Evolutionary conservation across 2,888 invertebrate species (phyloP), one percentile per base, ranked within the genome.

Genomic region (Onthophagus sagittarius): DNA sequence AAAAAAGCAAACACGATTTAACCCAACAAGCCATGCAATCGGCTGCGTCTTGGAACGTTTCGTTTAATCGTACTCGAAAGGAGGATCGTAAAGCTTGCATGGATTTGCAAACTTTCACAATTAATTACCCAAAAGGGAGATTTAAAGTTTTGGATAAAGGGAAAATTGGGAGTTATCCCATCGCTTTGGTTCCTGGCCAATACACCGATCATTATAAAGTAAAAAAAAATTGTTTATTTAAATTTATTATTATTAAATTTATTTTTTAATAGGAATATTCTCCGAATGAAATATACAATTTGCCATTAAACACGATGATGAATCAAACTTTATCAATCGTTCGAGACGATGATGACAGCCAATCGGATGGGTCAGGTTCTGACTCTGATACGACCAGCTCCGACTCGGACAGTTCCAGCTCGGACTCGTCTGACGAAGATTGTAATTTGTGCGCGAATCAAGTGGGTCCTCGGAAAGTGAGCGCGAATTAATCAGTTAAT

Each of bases 171-270:
- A 84, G 90, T 84, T 99, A 98, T 88, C 99, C 99, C 15, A 92
- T 98, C 75, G 92, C 98, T 65, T 87, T 99, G 77, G 92, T 99
- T 79, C 97, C 98, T 62, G 98, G 98, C n/a, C 99, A 99, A 87
- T 99, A 92, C 87, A 94, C 94, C 79, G 95, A 97, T 85, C 90
- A 90, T 83, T 98, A 93, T 86, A 91, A 92, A 81, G 84, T 84
- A 39, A 70, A 70, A 70, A n/a, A n/a, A n/a, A n/a, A n/a, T n/a
- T 70, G 23, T 33, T 33, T 53, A 62, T 62, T 70, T 2, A 13
- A 5, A 6, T 23, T 33, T 53, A 4, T 70, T 31, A 69, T 9
- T 4, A 69, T 15, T 31, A 6, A 31, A 4, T 69, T 69, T 13
- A 7, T 69, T 14, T 15, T 71, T 67, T 15, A 81, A 6, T 77